These are phyloP conservation scores for Hyperopisus bebe DNA, from an alignment of 2,113 vertebrate genomes.

Conservation along the genomic window DNA sequence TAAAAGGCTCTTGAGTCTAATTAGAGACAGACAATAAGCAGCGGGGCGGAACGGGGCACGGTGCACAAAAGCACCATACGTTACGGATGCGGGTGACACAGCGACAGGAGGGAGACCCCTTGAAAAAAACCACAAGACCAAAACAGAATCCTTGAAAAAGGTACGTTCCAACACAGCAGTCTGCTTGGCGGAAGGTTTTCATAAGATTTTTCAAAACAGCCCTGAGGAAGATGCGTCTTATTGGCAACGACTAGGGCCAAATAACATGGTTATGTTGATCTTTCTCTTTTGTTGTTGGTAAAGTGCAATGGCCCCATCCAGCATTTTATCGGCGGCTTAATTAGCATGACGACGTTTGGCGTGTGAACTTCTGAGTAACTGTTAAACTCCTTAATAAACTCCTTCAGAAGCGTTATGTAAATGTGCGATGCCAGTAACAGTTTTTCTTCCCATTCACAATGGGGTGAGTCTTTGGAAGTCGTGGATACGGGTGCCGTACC, in stretches of 20 bases:
- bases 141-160: background rate
- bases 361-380: background rate
- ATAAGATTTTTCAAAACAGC: background rate
- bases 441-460: background rate
- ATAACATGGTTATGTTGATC: background rate
- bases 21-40: slow-evolving; percentile 13
- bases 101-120: background rate
- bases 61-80: background rate
- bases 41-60: background rate
- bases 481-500: background rate
- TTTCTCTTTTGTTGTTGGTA: background rate
- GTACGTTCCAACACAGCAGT: background rate
- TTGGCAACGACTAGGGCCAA: background rate
- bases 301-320: background rate
- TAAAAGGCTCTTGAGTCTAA: slow-evolving; percentile 16
- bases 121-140: background rate
- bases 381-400: slow-evolving; percentile 5
- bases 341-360: background rate
- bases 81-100: background rate
- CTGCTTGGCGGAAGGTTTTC: background rate
- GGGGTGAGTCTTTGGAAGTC: background rate
- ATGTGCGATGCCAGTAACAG: background rate
- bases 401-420: background rate
- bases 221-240: background rate
- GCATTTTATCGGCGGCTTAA: background rate